Evolutionary conservation across 2,888 invertebrate genomes (phyloP).

Genomic region (Nudaria mundana): DNA sequence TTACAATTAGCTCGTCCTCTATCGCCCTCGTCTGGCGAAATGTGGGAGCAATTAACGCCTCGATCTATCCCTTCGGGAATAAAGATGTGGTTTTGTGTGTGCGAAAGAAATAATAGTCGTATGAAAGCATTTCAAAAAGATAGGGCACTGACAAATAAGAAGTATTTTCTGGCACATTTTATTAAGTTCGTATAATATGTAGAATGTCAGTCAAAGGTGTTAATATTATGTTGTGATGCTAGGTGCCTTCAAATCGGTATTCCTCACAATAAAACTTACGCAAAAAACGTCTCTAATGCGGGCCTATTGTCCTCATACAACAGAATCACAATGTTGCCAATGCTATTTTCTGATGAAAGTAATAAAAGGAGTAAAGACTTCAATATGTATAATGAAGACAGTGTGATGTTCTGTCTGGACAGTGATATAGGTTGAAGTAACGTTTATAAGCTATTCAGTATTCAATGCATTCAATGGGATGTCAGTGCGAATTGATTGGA

Average conservation of each 20-base stretch:
- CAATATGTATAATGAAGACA: constrained; percentile 49
- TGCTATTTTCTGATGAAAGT: constrained; percentile 26
- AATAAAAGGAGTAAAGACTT: constrained; percentile 31
- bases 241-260: neutral
- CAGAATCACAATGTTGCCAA: constrained; percentile 5
- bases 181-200: too few relatives aligned
- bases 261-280: neutral
- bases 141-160: too few relatives aligned
- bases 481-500: constrained; percentile 43
- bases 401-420: constrained; percentile 43
- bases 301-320: neutral
- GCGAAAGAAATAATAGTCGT: too few relatives aligned
- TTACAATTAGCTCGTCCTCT: too few relatives aligned
- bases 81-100: too few relatives aligned
- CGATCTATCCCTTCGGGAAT: too few relatives aligned
- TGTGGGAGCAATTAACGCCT: too few relatives aligned
- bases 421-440: constrained; percentile 30
- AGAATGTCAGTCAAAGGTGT: too few relatives aligned
- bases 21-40: too few relatives aligned
- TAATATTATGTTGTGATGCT: too few relatives aligned
- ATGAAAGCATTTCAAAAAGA: neutral
- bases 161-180: too few relatives aligned
- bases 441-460: constrained; percentile 70
- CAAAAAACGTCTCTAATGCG: neutral
- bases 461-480: constrained; percentile 59